Evolutionary conservation across 1,140 invertebrate genomes (phyloP).

Genomic region (Lepidurus couesii): DNA sequence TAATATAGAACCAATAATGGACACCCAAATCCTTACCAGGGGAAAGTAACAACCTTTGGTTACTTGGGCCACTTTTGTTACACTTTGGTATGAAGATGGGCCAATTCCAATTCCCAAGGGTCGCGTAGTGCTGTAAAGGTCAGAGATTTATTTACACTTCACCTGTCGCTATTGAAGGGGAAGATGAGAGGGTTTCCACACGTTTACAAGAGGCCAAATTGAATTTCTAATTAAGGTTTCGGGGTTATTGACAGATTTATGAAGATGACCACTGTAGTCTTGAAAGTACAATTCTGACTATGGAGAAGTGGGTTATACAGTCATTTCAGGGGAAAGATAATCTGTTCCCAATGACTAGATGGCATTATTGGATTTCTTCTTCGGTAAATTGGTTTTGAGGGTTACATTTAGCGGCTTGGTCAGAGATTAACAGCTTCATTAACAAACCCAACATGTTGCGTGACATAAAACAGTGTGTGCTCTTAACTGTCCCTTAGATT

Average conservation of each 20-base stretch:
- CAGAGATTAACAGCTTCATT: too few relatives aligned
- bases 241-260: slow-evolving; percentile 19
- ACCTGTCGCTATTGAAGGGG: slow-evolving; percentile 1
- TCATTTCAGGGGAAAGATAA: background rate
- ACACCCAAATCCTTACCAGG: background rate
- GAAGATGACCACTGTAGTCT: slow-evolving; percentile 1
- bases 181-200: background rate
- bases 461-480: too few relatives aligned
- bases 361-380: too few relatives aligned
- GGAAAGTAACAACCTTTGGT: background rate
- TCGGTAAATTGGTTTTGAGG: too few relatives aligned
- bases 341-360: background rate
- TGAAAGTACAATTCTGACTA: background rate
- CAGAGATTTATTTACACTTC: slow-evolving; percentile 6
- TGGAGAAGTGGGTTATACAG: background rate
- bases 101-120: slow-evolving; percentile 4
- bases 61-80: slow-evolving; percentile 10
- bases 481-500: too few relatives aligned
- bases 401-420: too few relatives aligned
- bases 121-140: background rate
- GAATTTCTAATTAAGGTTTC: background rate
- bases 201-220: background rate
- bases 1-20: slow-evolving; percentile 19
- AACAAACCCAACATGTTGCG: too few relatives aligned
- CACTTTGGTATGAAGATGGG: slow-evolving; percentile 13